A percentile compares a stretch with the other conserved stretches of the same genome.
These are phyloP conservation scores for Accipiter virgatus DNA, from an alignment of 2,113 vertebrate species.

Conservation along the genomic window DNA sequence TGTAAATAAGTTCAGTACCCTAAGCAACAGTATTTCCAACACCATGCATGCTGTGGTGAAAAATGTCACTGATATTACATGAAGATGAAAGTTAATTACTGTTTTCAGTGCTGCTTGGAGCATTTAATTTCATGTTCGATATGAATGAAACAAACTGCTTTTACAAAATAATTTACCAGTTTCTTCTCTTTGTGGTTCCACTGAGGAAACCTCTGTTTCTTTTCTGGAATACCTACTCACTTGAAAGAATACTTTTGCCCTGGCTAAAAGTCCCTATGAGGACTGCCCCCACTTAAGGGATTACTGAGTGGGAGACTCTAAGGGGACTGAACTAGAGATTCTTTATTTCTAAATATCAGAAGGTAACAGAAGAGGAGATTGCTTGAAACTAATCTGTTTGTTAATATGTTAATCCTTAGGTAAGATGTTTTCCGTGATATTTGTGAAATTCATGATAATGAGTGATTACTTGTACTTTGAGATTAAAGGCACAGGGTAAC, in stretches of 20 bases:
- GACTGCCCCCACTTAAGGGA: not conserved
- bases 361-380: not conserved
- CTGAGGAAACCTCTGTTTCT: not conserved
- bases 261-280: not conserved
- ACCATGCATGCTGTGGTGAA: not conserved
- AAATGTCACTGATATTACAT: not conserved
- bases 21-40: not conserved
- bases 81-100: constrained; percentile 14
- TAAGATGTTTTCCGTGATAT: not conserved
- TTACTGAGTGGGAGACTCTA: not conserved
- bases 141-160: constrained; percentile 27
- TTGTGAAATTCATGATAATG: not conserved
- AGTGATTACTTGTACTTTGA: not conserved
- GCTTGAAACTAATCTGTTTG: not conserved
- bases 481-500: not conserved
- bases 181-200: not conserved
- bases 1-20: not conserved
- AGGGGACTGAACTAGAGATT: not conserved
- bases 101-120: constrained; percentile 2
- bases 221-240: not conserved
- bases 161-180: not conserved
- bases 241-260: not conserved
- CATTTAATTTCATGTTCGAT: constrained; percentile 3
- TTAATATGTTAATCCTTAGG: not conserved
- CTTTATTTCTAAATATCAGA: not conserved